Percentiles rank a stretch among this genome's conserved stretches.
These are phyloP conservation scores for Baronia brevicornis DNA, from an alignment of 2,888 invertebrate genomes.

Conservation along the genomic window DNA sequence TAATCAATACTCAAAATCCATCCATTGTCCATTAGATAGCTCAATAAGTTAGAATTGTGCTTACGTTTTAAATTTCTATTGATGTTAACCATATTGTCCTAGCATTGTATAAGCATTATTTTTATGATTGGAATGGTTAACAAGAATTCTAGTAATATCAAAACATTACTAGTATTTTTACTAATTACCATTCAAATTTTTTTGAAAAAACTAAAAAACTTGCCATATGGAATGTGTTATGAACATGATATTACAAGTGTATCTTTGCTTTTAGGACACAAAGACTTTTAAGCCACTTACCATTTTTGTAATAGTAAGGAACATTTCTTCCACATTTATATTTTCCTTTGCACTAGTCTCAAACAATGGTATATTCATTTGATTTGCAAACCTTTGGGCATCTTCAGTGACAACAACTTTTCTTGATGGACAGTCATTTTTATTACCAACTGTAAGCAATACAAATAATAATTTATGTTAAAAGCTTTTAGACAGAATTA, in stretches of 20 bases:
- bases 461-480: constrained; percentile 9
- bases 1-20: no score
- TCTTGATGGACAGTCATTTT: constrained; percentile 94
- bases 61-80: no score
- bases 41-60: no score
- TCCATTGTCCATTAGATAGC: no score
- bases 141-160: no score
- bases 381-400: constrained; percentile 96
- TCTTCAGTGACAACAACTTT: constrained; percentile 98
- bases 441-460: constrained; percentile 89
- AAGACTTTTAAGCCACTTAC: constrained; percentile 30
- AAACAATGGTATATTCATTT: constrained; percentile 97
- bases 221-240: background rate
- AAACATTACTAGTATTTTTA: no score
- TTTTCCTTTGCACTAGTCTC: constrained; percentile 99
- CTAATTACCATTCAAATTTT: no score
- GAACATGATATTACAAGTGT: background rate
- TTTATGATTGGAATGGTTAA: no score
- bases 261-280: background rate
- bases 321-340: constrained; percentile 98
- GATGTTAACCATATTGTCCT: no score
- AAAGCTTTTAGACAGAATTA: background rate
- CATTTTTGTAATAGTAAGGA: constrained; percentile 81
- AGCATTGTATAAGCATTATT: no score
- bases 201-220: no score